Evolutionary conservation across 2,113 vertebrate species (phyloP), one percentile per base, ranked within the genome.

Genomic region (Dasyurus viverrinus): DNA sequence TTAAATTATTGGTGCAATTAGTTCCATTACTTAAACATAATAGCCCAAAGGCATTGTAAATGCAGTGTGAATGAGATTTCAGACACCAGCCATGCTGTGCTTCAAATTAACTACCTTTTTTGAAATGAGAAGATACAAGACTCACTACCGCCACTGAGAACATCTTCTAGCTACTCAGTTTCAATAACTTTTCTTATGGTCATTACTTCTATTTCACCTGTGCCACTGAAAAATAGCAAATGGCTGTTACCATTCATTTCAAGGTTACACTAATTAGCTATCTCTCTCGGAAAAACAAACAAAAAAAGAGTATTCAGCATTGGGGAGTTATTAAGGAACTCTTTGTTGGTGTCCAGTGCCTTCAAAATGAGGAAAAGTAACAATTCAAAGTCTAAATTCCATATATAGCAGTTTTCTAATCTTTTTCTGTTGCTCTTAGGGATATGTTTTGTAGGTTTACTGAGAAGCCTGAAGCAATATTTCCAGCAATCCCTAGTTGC

Each of bases 371-470:
- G 57, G 27, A 23, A 94, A 92, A 94, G 57, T 55, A 89, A 50
- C 50, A 89, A 97, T 96, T 94, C 55, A 92, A 52, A 97, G 92
- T 95, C 9, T 0, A n/a, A 76, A 94, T 14, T 89, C 16, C 94
- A 94, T 93, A 96, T 95, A 97, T 94, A 46, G 53, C 22, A 4
- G 2, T 36, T 36, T 36, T 89, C 53, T 89, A 3, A 47, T 30
- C n/a, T 54, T 76, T 93, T 54, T 68, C n/a, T 93, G 92, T 89
- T 53, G 91, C 42, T 76, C 24, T 57, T 8, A 89, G 90, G 47
- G 95, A 94, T 95, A 96, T 94, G 93, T 93, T 54, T 52, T 91
- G 93, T 93, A 42, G 90, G 92, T 95, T 96, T 96, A 96, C 96
- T 94, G 96, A 93, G 95, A 92, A 96, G 94, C 93, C 90, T 92